Evolutionary conservation across 2,888 invertebrate genomes (phyloP).

Genomic region (Hemaris fuciformis): DNA sequence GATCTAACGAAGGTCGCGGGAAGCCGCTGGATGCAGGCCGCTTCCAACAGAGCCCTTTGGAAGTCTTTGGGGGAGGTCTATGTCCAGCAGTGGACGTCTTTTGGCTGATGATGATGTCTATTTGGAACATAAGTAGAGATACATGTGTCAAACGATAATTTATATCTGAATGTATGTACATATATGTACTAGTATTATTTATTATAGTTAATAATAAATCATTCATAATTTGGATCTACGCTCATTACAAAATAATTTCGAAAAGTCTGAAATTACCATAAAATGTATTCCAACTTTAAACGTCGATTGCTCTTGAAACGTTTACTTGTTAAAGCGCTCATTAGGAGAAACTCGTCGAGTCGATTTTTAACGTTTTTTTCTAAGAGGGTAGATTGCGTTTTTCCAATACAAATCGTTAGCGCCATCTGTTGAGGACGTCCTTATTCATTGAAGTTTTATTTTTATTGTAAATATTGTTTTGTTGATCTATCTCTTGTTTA

Average conservation of each 20-base stretch:
- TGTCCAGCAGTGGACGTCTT: no score
- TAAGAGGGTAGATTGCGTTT: neutral
- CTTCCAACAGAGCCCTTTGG: no score
- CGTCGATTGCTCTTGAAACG: neutral
- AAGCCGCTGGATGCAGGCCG: no score
- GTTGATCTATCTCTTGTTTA: neutral
- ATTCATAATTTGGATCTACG: neutral
- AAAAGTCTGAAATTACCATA: neutral
- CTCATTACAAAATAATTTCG: neutral
- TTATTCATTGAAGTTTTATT: neutral
- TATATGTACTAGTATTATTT: no score
- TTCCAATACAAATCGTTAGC: neutral
- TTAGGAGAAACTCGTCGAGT: conserved; percentile 3
- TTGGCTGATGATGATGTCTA: no score
- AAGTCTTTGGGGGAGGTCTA: no score
- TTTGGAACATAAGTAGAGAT: no score
- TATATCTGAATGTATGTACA: no score
- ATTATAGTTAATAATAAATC: neutral
- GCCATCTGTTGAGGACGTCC: neutral
- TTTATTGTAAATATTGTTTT: neutral
- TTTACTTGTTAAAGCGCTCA: neutral
- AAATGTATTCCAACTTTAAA: neutral
- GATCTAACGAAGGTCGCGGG: no score
- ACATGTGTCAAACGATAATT: no score
- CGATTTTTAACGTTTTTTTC: neutral